phyloP scores from a whole-genome alignment of 2,888 invertebrate genomes.

The Trachelus tabidus region DNA sequence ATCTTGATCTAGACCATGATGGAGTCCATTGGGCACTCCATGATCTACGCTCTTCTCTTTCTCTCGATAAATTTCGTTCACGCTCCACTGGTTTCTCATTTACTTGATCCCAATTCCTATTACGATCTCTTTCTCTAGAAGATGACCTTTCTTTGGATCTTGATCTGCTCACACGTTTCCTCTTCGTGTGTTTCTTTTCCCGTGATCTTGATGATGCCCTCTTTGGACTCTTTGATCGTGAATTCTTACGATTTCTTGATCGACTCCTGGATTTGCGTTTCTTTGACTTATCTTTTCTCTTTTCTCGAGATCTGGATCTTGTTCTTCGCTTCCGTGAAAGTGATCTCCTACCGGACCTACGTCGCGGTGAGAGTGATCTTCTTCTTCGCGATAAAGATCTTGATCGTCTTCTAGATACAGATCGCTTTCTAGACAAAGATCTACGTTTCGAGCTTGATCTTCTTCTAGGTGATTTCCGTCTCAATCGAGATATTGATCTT shows the following conservation, averaged over 20 bases:
- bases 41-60: slow-evolving; percentile 35
- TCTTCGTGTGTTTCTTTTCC: slow-evolving; percentile 61
- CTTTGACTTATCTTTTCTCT: slow-evolving; percentile 57
- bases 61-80: slow-evolving; percentile 33
- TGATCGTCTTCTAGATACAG: slow-evolving; percentile 39
- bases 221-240: slow-evolving; percentile 54
- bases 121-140: slow-evolving; percentile 48
- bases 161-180: slow-evolving; percentile 53
- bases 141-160: slow-evolving; percentile 46
- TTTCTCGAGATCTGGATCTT: slow-evolving; percentile 37
- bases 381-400: slow-evolving; percentile 38
- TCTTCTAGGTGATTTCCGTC: slow-evolving; percentile 45
- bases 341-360: slow-evolving; percentile 35
- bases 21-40: slow-evolving; percentile 67
- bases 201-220: slow-evolving; percentile 52
- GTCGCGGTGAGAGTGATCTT: slow-evolving; percentile 36
- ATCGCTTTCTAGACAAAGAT: slow-evolving; percentile 30
- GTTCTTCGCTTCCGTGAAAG: slow-evolving; percentile 42
- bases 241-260: slow-evolving; percentile 52
- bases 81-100: slow-evolving; percentile 45
- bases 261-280: slow-evolving; percentile 61
- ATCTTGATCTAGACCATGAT: slow-evolving; percentile 72
- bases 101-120: slow-evolving; percentile 56
- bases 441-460: slow-evolving; percentile 32
- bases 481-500: slow-evolving; percentile 50